A percentile compares a stretch with the other conserved stretches of the same genome.
These are phyloP conservation scores for Myathropa florea DNA, from an alignment of 2,888 invertebrate genomes.

Conservation along the genomic window DNA sequence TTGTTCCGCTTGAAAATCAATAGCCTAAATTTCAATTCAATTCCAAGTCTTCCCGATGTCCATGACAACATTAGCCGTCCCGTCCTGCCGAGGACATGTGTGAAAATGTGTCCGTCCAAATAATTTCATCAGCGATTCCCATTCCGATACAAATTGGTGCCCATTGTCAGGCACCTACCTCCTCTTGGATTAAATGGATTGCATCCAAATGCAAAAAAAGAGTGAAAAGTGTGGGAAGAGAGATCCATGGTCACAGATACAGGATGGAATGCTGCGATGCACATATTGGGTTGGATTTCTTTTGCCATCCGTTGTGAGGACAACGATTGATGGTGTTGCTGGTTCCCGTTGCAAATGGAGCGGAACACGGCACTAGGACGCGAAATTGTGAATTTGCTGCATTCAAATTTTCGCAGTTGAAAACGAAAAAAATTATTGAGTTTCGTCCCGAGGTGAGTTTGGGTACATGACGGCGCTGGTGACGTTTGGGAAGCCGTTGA, in stretches of 20 bases:
- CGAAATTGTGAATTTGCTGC: neutral
- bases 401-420: neutral
- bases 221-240: neutral
- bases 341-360: neutral
- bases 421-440: constrained; percentile 9
- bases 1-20: constrained; percentile 54
- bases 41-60: constrained; percentile 50
- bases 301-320: neutral
- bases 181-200: constrained; percentile 17
- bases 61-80: constrained; percentile 54
- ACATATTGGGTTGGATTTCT: neutral
- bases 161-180: constrained; percentile 48
- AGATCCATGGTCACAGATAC: neutral
- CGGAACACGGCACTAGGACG: neutral
- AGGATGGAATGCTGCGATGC: neutral
- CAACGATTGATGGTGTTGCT: neutral
- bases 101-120: constrained; percentile 54
- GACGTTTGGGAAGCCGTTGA: neutral
- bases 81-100: constrained; percentile 39
- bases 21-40: constrained; percentile 67
- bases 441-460: neutral
- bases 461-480: neutral
- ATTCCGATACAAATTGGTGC: constrained; percentile 64
- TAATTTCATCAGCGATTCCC: constrained; percentile 64
- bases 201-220: constrained; percentile 19